These are phyloP conservation scores for Hypselothyrea guttata DNA, from an alignment of 2,888 invertebrate species.

Conservation along the genomic window DNA sequence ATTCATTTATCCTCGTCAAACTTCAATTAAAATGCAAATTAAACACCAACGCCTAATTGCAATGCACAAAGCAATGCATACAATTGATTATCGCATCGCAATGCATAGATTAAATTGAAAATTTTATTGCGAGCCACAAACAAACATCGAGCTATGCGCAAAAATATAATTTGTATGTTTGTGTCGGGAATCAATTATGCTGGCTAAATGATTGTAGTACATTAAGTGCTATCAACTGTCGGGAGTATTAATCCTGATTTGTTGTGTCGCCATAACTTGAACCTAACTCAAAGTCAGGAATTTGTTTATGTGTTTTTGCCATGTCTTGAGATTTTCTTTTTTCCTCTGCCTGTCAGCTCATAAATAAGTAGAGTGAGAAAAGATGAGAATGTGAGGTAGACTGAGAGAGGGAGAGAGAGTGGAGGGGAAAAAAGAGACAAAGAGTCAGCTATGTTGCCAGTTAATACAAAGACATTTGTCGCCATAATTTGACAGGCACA, in stretches of 20 bases:
- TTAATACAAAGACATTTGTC: slow-evolving; percentile 59
- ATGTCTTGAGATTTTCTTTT: slow-evolving; percentile 20
- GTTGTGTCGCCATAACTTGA: neutral
- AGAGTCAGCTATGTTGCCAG: slow-evolving; percentile 22
- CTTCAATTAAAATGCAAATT: no score
- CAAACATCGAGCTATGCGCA: no score
- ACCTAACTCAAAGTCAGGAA: slow-evolving; percentile 41
- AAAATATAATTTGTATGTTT: no score
- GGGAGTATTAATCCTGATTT: slow-evolving; percentile 21
- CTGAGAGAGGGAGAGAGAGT: neutral
- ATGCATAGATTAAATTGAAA: neutral
- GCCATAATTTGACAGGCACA: slow-evolving; percentile 62
- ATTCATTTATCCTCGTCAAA: no score
- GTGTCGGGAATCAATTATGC: neutral
- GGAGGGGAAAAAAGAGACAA: slow-evolving; percentile 1
- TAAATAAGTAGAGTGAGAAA: slow-evolving; percentile 18
- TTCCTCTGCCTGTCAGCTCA: slow-evolving; percentile 33
- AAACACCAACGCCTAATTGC: slow-evolving; percentile 1
- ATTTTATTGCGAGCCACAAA: no score
- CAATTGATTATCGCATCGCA: neutral
- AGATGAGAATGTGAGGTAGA: no score
- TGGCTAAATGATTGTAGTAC: no score
- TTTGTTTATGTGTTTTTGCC: slow-evolving; percentile 8
- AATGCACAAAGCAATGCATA: neutral
- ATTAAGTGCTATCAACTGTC: neutral